These are phyloP conservation scores for Dreissena polymorpha DNA, from an alignment of 1,140 invertebrate species.

Conservation along the genomic window DNA sequence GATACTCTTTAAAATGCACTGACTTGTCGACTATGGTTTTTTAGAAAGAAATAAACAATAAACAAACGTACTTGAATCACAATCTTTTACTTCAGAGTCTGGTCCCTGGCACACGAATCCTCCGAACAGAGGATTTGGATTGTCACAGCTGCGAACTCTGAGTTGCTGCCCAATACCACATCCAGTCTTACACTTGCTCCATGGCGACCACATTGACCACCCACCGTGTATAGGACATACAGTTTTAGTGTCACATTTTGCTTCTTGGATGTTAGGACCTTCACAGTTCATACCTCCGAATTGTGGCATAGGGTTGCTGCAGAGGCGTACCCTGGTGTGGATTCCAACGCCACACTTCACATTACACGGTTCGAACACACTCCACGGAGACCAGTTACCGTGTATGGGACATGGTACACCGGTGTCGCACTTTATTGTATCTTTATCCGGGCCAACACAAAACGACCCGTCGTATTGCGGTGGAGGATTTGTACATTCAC, in stretches of 20 bases:
- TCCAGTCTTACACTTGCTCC: slow-evolving; percentile 36
- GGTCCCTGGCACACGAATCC: slow-evolving; percentile 66
- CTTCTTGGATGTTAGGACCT: slow-evolving; percentile 60
- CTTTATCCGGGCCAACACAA: slow-evolving; percentile 48
- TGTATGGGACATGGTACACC: slow-evolving; percentile 25
- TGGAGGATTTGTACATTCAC: slow-evolving; percentile 80
- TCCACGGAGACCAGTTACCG: slow-evolving; percentile 60
- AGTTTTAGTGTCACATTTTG: slow-evolving; percentile 64
- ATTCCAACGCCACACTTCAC: slow-evolving; percentile 59
- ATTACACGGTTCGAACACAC: slow-evolving; percentile 36
- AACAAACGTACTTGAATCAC: slow-evolving; percentile 15
- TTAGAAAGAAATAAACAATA: too few relatives aligned
- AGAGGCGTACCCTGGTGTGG: slow-evolving; percentile 54
- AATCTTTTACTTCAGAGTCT: slow-evolving; percentile 35
- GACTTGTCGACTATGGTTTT: too few relatives aligned
- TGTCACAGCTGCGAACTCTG: slow-evolving; percentile 65
- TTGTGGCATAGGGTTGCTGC: slow-evolving; percentile 65
- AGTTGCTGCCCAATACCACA: slow-evolving; percentile 29
- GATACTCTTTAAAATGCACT: too few relatives aligned
- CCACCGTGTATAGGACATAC: slow-evolving; percentile 65
- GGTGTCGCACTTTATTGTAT: slow-evolving; percentile 33
- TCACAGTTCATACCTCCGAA: slow-evolving; percentile 74
- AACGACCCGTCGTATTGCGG: slow-evolving; percentile 57
- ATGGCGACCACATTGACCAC: slow-evolving; percentile 57
- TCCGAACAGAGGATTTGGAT: slow-evolving; percentile 68